Percentiles rank a stretch among this genome's conserved stretches.
These are phyloP conservation scores for Pteropus alecto DNA, from an alignment of 2,113 vertebrate species.

Conservation along the genomic window DNA sequence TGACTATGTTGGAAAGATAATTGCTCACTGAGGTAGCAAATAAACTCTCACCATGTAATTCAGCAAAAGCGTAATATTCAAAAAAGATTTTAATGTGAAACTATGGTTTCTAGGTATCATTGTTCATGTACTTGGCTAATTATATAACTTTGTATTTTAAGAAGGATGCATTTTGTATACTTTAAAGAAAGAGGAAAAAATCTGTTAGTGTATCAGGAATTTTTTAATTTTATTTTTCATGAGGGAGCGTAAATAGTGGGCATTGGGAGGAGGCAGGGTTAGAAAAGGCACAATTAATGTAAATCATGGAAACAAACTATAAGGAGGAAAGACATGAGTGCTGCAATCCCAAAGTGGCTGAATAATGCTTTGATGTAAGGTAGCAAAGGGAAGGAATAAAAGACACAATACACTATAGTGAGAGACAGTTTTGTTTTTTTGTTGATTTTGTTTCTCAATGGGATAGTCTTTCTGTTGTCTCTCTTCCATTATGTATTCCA, in stretches of 20 bases:
- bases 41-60: slow-evolving; percentile 34
- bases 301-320: not conserved
- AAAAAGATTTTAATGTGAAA: not conserved
- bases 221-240: not conserved
- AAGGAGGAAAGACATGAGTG: not conserved
- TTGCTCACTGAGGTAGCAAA: slow-evolving; percentile 45
- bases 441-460: not conserved
- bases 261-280: not conserved
- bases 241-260: not conserved
- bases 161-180: not conserved
- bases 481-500: not conserved
- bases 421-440: not conserved
- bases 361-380: not conserved
- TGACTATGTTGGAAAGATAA: slow-evolving; percentile 44
- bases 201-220: not conserved
- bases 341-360: not conserved
- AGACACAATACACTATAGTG: not conserved
- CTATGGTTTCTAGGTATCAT: slow-evolving; percentile 5
- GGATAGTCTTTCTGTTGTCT: not conserved
- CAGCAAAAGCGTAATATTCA: not conserved
- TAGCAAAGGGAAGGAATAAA: not conserved
- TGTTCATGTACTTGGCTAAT: not conserved
- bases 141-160: not conserved
- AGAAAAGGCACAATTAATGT: not conserved
- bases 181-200: not conserved